Evolutionary conservation across 30 jellyfish, hydroid and myxozoan species (phyloP).

Genomic region (Chrysaora quinquecirrha): DNA sequence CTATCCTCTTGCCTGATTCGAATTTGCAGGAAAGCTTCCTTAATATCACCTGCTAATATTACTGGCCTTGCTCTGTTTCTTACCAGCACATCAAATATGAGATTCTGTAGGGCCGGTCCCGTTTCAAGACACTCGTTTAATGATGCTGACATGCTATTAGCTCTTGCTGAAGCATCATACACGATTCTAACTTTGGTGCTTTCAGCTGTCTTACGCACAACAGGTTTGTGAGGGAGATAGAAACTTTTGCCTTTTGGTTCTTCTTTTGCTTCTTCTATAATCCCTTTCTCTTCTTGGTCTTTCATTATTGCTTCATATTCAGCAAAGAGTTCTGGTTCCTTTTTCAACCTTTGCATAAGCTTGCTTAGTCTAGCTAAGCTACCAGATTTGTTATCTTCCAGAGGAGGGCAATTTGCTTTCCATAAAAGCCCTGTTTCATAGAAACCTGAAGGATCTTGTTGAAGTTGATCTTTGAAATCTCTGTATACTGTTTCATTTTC

Average conservation of each 20-base stretch:
- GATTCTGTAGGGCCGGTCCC: slow-evolving; percentile 76
- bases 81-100: slow-evolving; percentile 35
- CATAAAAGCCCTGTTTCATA: slow-evolving; percentile 70
- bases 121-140: slow-evolving; percentile 80
- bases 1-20: neutral
- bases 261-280: slow-evolving; percentile 49
- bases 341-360: slow-evolving; percentile 44
- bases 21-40: neutral
- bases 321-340: slow-evolving; percentile 51
- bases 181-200: slow-evolving; percentile 60
- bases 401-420: slow-evolving; percentile 51
- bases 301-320: slow-evolving; percentile 58
- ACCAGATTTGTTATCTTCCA: slow-evolving; percentile 62
- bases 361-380: slow-evolving; percentile 62
- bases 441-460: slow-evolving; percentile 50
- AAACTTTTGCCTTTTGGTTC: slow-evolving; percentile 1
- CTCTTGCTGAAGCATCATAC: slow-evolving; percentile 69
- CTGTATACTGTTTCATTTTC: neutral
- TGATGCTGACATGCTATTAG: slow-evolving; percentile 43
- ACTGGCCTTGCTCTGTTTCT: slow-evolving; percentile 4
- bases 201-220: slow-evolving; percentile 51
- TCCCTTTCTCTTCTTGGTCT: slow-evolving; percentile 69
- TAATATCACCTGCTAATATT: slow-evolving; percentile 29
- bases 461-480: slow-evolving; percentile 29
- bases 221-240: slow-evolving; percentile 74